Base-by-base conservation (phyloP, 2,113 vertebrate species). In the Peromyscus californicus region DNA sequence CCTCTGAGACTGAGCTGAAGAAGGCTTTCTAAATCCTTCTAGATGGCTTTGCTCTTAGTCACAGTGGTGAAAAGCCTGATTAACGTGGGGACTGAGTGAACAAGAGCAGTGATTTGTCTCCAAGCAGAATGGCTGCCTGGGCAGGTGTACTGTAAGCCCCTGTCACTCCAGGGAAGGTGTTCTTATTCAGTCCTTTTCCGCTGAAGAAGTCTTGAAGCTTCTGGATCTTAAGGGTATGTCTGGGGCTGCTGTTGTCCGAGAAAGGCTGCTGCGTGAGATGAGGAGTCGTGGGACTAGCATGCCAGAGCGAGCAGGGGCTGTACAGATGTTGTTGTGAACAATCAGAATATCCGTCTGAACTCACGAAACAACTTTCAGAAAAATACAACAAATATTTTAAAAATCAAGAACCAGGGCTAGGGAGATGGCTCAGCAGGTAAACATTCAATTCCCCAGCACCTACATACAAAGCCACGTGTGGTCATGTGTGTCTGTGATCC, bases 371-470 rank as follows among this genome's bases (percentile, higher is more conserved):
- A n/a, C 9, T 39, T 54, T 69, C 63, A 85, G 79, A 93, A 95
- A 96, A 69, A 70, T 36, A 61, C 72, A 72, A 80, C 74, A 31
- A 89, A 59, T 65, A 57, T 26, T 61, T 93, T 79, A 89, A 96
- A 54, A 59, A 51, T 92, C 54, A 96, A 90, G 22, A 61, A 39
- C 54, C n/a, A 11, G 33, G 51, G 21, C 36, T 26, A 36, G 36
- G 36, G 21, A 59, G 36, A 7, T 39, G 21, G 54, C 39, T 63
- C n/a, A 7, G n/a, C 22, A 26, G 24, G 13, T 31, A 45, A 85
- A 57, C 59, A 65, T 48, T 33, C 59, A 31, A 8, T 33, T 65
- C n/a, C 61, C n/a, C 15, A 33, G 61, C 21, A 6, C 29, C 61
- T 45, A 33, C 19, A 16, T 21, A 48, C 39, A 31, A 45, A 86